Conservation (phyloP, 2,113 vertebrate species). For the Amphiprion ocellaris region DNA sequence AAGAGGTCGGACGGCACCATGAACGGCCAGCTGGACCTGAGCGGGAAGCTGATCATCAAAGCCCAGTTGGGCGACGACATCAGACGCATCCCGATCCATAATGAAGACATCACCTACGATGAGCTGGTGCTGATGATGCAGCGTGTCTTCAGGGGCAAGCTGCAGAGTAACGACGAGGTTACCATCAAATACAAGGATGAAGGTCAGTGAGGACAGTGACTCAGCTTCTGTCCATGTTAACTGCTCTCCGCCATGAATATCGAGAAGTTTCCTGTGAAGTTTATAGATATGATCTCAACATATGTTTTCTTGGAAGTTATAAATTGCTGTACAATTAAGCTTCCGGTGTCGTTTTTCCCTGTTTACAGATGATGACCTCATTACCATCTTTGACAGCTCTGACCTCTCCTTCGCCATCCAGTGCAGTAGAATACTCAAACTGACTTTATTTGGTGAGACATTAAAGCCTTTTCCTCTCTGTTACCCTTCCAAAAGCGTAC, state of each 20-base stretch:
- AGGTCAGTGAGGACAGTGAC: slow-evolving; percentile 81
- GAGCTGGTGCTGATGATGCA: slow-evolving; percentile 99
- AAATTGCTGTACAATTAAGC: background rate
- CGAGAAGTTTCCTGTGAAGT: no score
- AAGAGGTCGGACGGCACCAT: slow-evolving; percentile 87
- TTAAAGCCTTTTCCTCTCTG: background rate
- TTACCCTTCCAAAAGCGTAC: background rate
- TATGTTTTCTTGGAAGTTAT: background rate
- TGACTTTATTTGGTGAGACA: slow-evolving; percentile 95
- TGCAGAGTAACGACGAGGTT: slow-evolving; percentile 97
- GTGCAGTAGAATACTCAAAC: slow-evolving; percentile 99
- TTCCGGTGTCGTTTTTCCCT: slow-evolving; percentile 18
- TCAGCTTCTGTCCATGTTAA: no score
- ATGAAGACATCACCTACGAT: slow-evolving; percentile 99
- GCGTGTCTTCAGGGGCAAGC: slow-evolving; percentile 97
- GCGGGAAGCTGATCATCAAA: slow-evolving; percentile 99
- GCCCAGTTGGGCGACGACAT: slow-evolving; percentile 98
- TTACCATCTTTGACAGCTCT: slow-evolving; percentile 99
- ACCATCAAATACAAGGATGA: slow-evolving; percentile 99
- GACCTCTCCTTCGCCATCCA: slow-evolving; percentile 99
- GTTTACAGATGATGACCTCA: slow-evolving; percentile 96
- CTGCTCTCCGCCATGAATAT: no score
- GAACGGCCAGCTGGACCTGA: slow-evolving; percentile 98
- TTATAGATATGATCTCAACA: background rate
- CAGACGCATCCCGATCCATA: slow-evolving; percentile 98